Percentiles rank a stretch among this genome's conserved stretches.
These are phyloP conservation scores for Myotis brandtii DNA, from an alignment of 2,113 vertebrate genomes.

Conservation along the genomic window DNA sequence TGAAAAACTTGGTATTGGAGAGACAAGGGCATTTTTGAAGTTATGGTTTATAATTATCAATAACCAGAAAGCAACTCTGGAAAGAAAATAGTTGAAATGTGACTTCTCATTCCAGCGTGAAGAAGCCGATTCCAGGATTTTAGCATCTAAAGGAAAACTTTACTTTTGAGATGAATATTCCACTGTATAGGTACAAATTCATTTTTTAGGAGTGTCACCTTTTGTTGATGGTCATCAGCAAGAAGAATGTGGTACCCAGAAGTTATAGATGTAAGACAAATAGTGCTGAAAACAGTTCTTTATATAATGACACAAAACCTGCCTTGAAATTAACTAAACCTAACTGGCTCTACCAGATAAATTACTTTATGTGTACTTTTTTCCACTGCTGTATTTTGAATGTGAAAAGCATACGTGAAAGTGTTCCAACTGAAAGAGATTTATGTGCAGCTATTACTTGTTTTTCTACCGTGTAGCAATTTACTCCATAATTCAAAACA, in stretches of 20 bases:
- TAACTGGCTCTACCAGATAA: neutral
- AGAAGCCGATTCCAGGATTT: conserved; percentile 42
- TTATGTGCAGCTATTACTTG: neutral
- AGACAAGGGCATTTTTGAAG: neutral
- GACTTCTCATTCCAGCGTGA: neutral
- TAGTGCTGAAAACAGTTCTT: neutral
- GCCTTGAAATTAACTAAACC: neutral
- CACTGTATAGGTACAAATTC: conserved; percentile 45
- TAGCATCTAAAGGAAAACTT: conserved; percentile 40
- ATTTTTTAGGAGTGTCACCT: neutral
- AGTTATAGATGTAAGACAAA: conserved; percentile 36
- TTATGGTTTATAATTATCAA: neutral
- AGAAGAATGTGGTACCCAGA: conserved; percentile 43
- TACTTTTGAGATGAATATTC: conserved; percentile 53
- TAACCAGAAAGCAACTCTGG: neutral
- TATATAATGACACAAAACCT: neutral
- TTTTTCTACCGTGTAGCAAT: neutral
- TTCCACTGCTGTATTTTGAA: conserved; percentile 31
- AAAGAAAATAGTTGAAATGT: neutral
- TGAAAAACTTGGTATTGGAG: neutral
- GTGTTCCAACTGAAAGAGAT: neutral
- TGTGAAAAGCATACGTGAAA: conserved; percentile 12
- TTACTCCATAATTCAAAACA: neutral
- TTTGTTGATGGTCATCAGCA: conserved; percentile 42
- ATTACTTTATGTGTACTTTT: conserved; percentile 1